Evolutionary conservation across 2,797 vertebrate genomes (phyloP), one percentile per base, ranked within the genome.

Genomic region (Phylloscopus collybita): DNA sequence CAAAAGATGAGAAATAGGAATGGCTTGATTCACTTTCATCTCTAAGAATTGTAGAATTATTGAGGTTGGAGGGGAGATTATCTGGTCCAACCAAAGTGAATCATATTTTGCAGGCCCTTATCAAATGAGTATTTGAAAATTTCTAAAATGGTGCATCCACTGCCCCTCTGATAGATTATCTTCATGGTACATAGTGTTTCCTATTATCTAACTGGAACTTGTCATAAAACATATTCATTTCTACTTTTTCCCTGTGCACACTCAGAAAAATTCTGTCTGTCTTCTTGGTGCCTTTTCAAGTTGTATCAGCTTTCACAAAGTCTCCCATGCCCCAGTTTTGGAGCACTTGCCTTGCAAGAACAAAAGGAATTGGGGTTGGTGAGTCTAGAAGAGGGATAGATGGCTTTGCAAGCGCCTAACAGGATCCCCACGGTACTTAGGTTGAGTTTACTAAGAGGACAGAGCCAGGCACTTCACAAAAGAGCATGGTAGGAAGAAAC

Each of bases 171-270:
- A 59, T 36, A 75, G 16, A 79, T 21, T 19, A 51, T 3, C 8
- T 71, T 57, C 38, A 53, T 17, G 16, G 16, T 42, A 50, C 26
- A 65, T 14, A 51, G 5, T 15, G 1, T 70, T 85, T 82, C 38
- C 12, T 34, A 38, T 22, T 34, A 57, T 47, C 36, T 57, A 47
- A 57, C 9, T 34, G 25, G 32, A 65, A 29, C 9, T 49, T 65
- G 13, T 27, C 2, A 1, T 15, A 44, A 42, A 8, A 57, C 1
- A 1, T 50, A 45, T 16, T 40, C 2, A 16, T 11, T 66, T 36
- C 19, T 79, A 14, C 22, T 45, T 79, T 79, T 74, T 50, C 40
- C 1, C 4, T 50, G 5, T 50, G 25, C 9, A 50, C 11, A 54
- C 4, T 53, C 27, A 45, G 16, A n/a, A 40, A 87, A 64, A 23